Evolutionary conservation across 1,140 invertebrate species (phyloP), one percentile per base, ranked within the genome.

Genomic region (Heliconius hewitsoni): DNA sequence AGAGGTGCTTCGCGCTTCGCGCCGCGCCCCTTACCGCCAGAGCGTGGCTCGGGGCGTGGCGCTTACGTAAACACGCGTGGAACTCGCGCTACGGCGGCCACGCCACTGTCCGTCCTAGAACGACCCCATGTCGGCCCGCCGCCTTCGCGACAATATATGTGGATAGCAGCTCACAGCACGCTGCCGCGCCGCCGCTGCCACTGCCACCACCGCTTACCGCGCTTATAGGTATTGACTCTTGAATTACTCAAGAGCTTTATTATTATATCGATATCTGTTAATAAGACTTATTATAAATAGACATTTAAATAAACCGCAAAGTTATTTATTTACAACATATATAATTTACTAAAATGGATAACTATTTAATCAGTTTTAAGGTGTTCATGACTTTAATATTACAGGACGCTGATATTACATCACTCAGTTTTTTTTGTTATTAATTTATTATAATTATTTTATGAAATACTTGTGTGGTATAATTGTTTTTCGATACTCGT

Each of bases 21-120:
- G 92, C 91, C 91, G 93, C 93, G 93, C 93, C 91, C 93, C 93
- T 89, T 83, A 90, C 89, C 88, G 93, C 93, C 90, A 85, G 75
- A 90, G 91, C 88, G 90, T 91, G 93, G 91, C 93, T 91, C 93
- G 93, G 93, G 93, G 93, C 93, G 93, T 94, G 93, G 93, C 93
- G 93, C 91, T 94, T 94, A 94, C 93, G 90, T 93, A 94, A 93
- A 94, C 91, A 94, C 91, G 93, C 91, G 91, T 90, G 89, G 84
- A 86, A 76, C 83, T 87, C 86, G 81, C 82, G 87, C 84, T 87
- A 79, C 84, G 84, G 87, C 87, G 87, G 87, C 90, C 89, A 89
- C 87, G 85, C 87, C 87, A 90, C 85, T 88, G 86, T 93, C 93
- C 93, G 92, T 93, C 92, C 90, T 83, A 86, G 88, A 87, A 87